phyloP scores from a whole-genome alignment of 2,888 invertebrate species.

The Acanthosepion lycidas region DNA sequence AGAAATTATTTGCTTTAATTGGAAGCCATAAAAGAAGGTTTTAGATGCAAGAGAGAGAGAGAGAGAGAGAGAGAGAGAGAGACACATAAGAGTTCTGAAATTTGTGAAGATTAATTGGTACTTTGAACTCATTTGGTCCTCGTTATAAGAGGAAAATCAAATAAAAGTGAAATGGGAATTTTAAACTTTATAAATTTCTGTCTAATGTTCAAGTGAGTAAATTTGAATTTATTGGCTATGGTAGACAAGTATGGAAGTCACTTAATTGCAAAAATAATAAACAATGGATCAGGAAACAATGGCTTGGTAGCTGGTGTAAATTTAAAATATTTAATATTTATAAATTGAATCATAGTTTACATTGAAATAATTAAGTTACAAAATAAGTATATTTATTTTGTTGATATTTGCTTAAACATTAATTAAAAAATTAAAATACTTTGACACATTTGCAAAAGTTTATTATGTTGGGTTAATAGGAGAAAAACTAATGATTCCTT shows the following conservation, averaged over 20 bases:
- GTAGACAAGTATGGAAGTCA: no score
- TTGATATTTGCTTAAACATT: background rate
- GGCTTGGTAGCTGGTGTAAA: no score
- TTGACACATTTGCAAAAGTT: background rate
- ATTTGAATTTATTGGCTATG: background rate
- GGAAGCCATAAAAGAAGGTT: background rate
- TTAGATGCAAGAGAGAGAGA: background rate
- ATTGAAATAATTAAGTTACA: no score
- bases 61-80: background rate
- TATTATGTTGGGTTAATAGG: background rate
- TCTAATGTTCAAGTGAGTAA: background rate
- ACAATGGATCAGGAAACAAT: no score
- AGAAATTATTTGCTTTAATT: slow-evolving; percentile 17
- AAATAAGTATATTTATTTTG: no score
- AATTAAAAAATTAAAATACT: background rate
- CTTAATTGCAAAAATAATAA: no score
- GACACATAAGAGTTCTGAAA: background rate
- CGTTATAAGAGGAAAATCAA: background rate
- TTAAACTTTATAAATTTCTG: background rate
- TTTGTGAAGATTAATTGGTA: background rate
- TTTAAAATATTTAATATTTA: no score
- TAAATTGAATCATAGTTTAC: no score
- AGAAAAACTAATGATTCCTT: background rate
- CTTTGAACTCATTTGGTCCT: background rate
- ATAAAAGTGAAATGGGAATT: background rate